Evolutionary conservation across 2,797 vertebrate species (phyloP).

Genomic region (Poecilia wingei): DNA sequence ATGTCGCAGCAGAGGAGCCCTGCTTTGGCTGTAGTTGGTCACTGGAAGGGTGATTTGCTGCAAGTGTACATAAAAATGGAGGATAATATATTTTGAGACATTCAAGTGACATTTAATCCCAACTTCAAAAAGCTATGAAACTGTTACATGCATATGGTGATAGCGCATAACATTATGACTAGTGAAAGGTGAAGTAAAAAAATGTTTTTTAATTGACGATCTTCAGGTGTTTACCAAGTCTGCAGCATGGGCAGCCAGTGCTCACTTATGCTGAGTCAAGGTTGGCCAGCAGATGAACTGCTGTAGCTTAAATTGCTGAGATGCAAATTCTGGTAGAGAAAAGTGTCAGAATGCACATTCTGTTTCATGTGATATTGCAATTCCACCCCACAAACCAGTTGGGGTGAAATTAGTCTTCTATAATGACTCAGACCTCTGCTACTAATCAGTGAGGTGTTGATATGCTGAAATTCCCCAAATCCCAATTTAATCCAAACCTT

Average conservation of each 20-base stretch:
- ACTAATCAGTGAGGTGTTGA: background rate
- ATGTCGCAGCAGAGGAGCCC: slow-evolving; percentile 37
- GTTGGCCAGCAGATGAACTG: background rate
- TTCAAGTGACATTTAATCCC: background rate
- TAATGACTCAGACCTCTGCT: background rate
- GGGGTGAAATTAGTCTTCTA: background rate
- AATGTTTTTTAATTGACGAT: background rate
- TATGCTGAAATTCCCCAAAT: background rate
- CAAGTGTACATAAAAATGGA: slow-evolving; percentile 52
- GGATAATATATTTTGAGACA: slow-evolving; percentile 15
- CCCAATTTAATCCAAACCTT: background rate
- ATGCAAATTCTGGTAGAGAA: background rate
- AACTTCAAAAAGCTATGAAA: background rate
- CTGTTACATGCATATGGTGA: background rate
- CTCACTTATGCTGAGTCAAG: background rate
- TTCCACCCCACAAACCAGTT: background rate
- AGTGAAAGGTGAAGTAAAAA: background rate
- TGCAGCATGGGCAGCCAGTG: background rate
- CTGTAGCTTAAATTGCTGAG: background rate
- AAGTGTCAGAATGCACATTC: background rate
- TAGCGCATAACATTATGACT: background rate
- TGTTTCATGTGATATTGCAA: background rate
- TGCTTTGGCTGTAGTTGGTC: slow-evolving; percentile 39
- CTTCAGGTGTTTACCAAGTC: background rate
- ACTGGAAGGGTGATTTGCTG: slow-evolving; percentile 33